A percentile compares a stretch with the other conserved stretches of the same genome.
phyloP scores from a whole-genome alignment of 1,140 invertebrate genomes.

The Drosophila sulfurigaster region DNA sequence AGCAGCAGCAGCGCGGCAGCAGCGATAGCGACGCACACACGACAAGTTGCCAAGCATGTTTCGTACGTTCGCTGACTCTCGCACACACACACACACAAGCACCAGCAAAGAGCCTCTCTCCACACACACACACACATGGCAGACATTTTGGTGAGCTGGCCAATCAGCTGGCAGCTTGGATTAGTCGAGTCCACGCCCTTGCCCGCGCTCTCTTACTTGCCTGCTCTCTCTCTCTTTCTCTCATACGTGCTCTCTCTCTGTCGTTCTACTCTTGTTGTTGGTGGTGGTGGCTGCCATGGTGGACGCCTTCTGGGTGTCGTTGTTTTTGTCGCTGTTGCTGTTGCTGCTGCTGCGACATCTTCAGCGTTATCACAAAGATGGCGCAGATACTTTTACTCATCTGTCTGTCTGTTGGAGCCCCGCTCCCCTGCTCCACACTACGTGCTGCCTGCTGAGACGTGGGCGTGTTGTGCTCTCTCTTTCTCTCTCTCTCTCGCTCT shows the following conservation, averaged over 20 bases:
- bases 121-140: slow-evolving; percentile 18
- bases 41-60: slow-evolving; percentile 60
- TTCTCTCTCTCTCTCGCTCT: slow-evolving; percentile 8
- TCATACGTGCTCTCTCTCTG: slow-evolving; percentile 24
- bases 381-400: slow-evolving; percentile 41
- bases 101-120: neutral
- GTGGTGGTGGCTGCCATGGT: slow-evolving; percentile 49
- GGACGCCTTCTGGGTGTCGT: slow-evolving; percentile 31
- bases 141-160: slow-evolving; percentile 54
- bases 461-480: slow-evolving; percentile 30
- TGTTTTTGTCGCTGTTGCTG: slow-evolving; percentile 20
- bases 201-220: slow-evolving; percentile 25
- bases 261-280: slow-evolving; percentile 17
- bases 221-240: slow-evolving; percentile 31
- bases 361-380: slow-evolving; percentile 59
- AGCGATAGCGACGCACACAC: slow-evolving; percentile 42
- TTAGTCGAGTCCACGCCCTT: slow-evolving; percentile 39
- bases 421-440: neutral
- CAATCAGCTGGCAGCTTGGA: slow-evolving; percentile 40
- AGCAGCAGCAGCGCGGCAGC: slow-evolving; percentile 1
- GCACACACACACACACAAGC: slow-evolving; percentile 13
- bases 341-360: slow-evolving; percentile 50
- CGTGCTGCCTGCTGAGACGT: slow-evolving; percentile 12
- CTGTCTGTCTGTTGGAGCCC: slow-evolving; percentile 21
- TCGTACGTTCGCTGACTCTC: slow-evolving; percentile 11